Base-by-base conservation (phyloP, 2,888 invertebrate species). In the Lymantria dispar region DNA sequence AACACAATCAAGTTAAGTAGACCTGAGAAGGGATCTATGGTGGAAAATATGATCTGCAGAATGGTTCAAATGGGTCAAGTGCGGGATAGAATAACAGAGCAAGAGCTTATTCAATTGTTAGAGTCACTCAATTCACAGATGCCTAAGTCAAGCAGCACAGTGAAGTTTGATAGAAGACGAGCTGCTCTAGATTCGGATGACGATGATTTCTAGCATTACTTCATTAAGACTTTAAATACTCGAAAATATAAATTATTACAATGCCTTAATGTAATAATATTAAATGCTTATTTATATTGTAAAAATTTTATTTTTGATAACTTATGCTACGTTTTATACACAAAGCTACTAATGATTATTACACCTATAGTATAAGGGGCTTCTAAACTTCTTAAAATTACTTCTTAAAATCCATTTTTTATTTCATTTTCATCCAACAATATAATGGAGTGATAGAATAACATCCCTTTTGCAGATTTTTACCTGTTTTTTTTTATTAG, bases 1-100 rank as follows among this genome's bases (percentile, higher is more conserved):
- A 99, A 98, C 78, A 99, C 97, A 47, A 93, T 99, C 55, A 96
- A 96, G 77, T 90, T 98, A 45, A 97, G 98, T 60, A 98, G 98
- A 86, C 99, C 99, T 43, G 99, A 99, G 74, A 99, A 99, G 83
- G 99, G 97, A 8, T 94, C 94, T 77, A 96, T 97, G 95, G 95
- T 99, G 50, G 99, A 99, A 92, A 95, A 95, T 64, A 96, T 99
- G 95, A 94, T 99, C 65, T 93, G 98, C 55, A 95, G 95, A 74
- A 99, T 99, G 98, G 98, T 97, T 9, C 96, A 97, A 76, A 93
- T 94, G 75, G 98, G 98, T n/a, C 97, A 98, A 81, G 92, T 98
- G 48, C 92, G 93, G 52, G 94, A 94, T 39, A 97, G 95, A 91
- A 94, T 98, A 54, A 94, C 95, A 43, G 98, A 98, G 83, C 93